phyloP scores from a whole-genome alignment of 2,113 vertebrate species.

The Malurus elegans region DNA sequence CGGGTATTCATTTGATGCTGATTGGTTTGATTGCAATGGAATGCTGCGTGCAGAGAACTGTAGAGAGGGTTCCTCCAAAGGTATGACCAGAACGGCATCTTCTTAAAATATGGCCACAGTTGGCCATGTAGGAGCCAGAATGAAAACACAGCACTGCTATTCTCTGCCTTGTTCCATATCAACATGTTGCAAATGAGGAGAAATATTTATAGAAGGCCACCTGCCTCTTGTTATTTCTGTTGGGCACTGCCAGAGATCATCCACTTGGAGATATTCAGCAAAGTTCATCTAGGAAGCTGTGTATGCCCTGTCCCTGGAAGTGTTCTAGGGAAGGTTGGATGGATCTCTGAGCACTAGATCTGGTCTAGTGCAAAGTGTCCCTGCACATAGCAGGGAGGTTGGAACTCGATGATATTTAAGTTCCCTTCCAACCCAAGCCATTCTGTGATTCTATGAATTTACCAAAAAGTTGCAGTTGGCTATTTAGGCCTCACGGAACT shows the following conservation, averaged over 20 bases:
- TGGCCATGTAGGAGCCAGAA: not conserved
- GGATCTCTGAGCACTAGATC: not conserved
- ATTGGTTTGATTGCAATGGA: not conserved
- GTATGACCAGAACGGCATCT: fast-evolving
- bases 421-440: not conserved
- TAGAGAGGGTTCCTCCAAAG: not conserved
- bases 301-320: not conserved
- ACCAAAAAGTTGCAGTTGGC: not conserved
- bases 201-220: not conserved
- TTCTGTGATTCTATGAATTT: not conserved
- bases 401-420: fast-evolving
- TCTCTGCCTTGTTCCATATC: not conserved
- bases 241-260: not conserved
- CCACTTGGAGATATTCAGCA: not conserved
- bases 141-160: not conserved
- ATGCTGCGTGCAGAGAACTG: too few species aligned
- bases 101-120: not conserved
- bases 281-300: not conserved
- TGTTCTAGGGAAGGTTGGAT: not conserved
- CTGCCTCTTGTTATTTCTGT: not conserved
- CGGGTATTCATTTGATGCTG: fast-evolving
- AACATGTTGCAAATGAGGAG: fast-evolving
- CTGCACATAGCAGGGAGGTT: not conserved
- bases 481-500: not conserved
- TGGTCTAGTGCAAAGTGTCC: not conserved